Evolutionary conservation across 2,797 vertebrate genomes (phyloP).

Genomic region (Tokudaia muenninki): DNA sequence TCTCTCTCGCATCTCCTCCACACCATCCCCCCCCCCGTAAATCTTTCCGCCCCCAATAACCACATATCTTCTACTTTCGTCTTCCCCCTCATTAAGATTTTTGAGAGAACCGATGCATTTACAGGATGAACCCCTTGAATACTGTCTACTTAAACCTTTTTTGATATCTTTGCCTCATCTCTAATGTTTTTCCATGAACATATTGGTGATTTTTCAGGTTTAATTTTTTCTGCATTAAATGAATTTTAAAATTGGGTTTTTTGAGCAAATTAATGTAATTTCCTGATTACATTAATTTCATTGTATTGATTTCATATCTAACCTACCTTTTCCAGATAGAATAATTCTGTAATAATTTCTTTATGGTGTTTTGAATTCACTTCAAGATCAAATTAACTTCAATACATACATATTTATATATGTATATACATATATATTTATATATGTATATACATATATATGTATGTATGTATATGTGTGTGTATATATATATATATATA

Average conservation of each 20-base stretch:
- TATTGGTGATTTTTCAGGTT: background rate
- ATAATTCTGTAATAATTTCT: background rate
- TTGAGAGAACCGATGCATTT: background rate
- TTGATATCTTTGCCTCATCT: background rate
- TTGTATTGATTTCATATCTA: background rate
- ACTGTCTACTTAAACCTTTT: background rate
- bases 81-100: background rate
- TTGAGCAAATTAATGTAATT: background rate
- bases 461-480: too few species aligned
- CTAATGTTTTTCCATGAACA: background rate
- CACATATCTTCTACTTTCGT: background rate
- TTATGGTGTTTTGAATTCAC: background rate
- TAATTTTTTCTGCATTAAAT: background rate
- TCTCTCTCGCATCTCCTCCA: background rate
- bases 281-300: background rate
- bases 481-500: too few species aligned
- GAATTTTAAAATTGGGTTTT: slow-evolving; percentile 37
- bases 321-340: background rate
- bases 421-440: too few species aligned
- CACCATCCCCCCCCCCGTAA: too few species aligned
- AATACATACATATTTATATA: background rate
- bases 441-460: background rate
- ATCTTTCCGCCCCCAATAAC: too few species aligned
- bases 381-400: background rate
- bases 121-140: background rate